These are phyloP conservation scores for Panulirus ornatus DNA, from an alignment of 1,140 invertebrate species.

Conservation along the genomic window DNA sequence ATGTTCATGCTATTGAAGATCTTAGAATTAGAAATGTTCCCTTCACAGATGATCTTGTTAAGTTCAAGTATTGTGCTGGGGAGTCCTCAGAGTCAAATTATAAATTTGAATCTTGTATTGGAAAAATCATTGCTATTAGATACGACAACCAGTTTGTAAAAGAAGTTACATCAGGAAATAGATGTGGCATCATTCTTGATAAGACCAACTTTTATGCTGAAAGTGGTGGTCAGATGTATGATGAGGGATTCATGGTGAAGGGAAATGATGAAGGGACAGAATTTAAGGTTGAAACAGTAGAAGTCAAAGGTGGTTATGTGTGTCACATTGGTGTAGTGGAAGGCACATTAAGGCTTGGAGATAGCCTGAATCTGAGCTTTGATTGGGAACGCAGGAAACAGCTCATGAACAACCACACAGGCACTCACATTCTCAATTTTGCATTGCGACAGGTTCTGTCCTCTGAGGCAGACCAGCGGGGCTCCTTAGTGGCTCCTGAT, in stretches of 20 bases:
- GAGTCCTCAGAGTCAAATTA: constrained; percentile 61
- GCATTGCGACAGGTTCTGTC: constrained; percentile 93
- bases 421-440: constrained; percentile 98
- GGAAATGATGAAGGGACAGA: constrained; percentile 84
- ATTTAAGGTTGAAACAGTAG: constrained; percentile 95
- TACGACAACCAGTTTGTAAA: constrained; percentile 92
- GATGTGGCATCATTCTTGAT: constrained; percentile 96
- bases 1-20: constrained; percentile 97
- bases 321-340: constrained; percentile 92
- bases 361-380: constrained; percentile 89
- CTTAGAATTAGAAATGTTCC: constrained; percentile 88
- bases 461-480: constrained; percentile 95
- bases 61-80: constrained; percentile 91
- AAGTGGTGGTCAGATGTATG: constrained; percentile 98
- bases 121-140: constrained; percentile 82
- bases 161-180: constrained; percentile 88
- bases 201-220: constrained; percentile 97
- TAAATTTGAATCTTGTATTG: constrained; percentile 80
- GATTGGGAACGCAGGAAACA: constrained; percentile 89
- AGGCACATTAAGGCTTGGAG: constrained; percentile 91
- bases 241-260: constrained; percentile 91
- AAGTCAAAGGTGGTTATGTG: constrained; percentile 97
- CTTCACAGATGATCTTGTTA: constrained; percentile 92
- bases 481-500: constrained; percentile 98
- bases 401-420: constrained; percentile 99